Evolutionary conservation across 92 coral and sea anemone species (phyloP), one percentile per base, ranked within the genome.

Genomic region (Hydrozoanthus gracilis): DNA sequence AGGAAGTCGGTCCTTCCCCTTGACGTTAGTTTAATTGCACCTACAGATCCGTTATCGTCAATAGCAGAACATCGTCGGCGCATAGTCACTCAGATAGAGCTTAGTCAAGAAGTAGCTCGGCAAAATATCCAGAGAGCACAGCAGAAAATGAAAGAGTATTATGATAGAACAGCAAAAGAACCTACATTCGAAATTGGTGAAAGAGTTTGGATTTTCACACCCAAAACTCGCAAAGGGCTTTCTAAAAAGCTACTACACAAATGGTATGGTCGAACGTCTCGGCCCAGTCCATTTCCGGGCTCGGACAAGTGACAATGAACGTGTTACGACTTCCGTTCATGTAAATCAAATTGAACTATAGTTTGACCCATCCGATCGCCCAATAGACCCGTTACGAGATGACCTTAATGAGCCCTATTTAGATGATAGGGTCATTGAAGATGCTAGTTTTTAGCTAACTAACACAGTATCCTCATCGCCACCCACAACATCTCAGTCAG

Each of bases 101-200:
- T 60, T 48, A 72, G 85, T 17, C 84, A 82, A 8, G 65, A 68
- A 68, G 49, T 86, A 3, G 92, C 89, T 2, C 71, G 87, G 12
- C 75, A 92, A 3, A 89, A 92, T 39, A 86, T 77, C 44, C 90
- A 90, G 55, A 62, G 51, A 5, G 68, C 90, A 44, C 92, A 90
- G 27, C 90, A 80, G 27, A 73, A 51, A 46, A 90, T 90, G 83
- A 90, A 90, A 82, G 89, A 82, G 0, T 77, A 88, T 11, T 90
- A 89, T 50, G 94, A 91, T 55, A 82, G 56, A 44, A 65, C 15
- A 2, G 87, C 96, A 7, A 1, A 49, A 9, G 79, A 77, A 7
- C 85, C 92, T 6, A 18, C 46, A 17, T 94, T 67, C 62, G 76
- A 76, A 92, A 78, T 17, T 91, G 96, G 93, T 14, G 92, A 93